Base-by-base conservation (phyloP, 1,140 invertebrate genomes). In the Cardiocondyla obscurior region DNA sequence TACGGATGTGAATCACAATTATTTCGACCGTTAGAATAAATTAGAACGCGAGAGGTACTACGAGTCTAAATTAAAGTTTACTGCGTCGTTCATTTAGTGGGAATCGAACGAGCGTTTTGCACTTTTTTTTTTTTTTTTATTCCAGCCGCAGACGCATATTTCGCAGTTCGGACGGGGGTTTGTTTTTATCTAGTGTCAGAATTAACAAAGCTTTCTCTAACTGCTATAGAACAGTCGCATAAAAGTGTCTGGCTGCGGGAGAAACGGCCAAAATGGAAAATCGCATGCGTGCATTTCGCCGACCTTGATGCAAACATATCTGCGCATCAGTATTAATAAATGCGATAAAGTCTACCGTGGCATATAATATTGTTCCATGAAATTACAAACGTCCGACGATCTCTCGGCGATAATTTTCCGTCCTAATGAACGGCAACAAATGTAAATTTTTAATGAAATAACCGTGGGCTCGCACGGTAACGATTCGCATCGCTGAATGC, bases 181-280 rank as follows among this genome's bases (percentile, higher is more conserved):
- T 73, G 70, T 73, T 74, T 74, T 74, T 74, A 74, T 60, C 25
- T 73, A 73, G 53, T 60, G 55, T n/a, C 55, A 28, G 72, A n/a
- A 46, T 74, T 74, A 74, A 60, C 25, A 58, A 28, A 74, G 53
- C 39, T 74, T 39, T 22, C 22, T 64, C 22, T 36, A 49, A 64
- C 57, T 33, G 42, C 30, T 49, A 64, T 62, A 62, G 57, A 76
- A 49, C 25, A 64, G 19, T 65, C 30, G 25, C 39, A 39, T 64
- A 62, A 77, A 51, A 49, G 12, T n/a, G n/a, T 76, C 42, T 49
- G 57, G 12, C 8, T 28, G 25, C 5, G 22, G 33, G 8, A 49
- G 57, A n/a, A 10, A 46, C 16, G 30, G 36, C 22, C 44, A 39
- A 46, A n/a, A 64, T 19, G 60, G 25, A 16, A 28, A 6, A 60